Evolutionary conservation across 2,888 invertebrate genomes (phyloP), one percentile per base, ranked within the genome.

Genomic region (Hemistola chrysoprasaria): DNA sequence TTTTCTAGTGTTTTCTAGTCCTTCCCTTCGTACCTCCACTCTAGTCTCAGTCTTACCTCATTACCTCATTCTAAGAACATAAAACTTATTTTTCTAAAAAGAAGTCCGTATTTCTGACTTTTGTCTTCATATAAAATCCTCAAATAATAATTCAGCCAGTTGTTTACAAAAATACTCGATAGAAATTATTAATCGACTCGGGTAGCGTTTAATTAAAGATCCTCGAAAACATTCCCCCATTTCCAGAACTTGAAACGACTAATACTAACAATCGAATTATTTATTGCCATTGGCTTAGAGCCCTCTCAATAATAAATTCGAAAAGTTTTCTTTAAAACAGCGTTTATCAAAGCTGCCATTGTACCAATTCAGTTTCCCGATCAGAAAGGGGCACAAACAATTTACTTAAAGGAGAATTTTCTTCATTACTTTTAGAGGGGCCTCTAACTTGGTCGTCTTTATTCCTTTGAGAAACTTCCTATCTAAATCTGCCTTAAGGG

Each of bases 381-480:
- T 44, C 43, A 43, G 41, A 38, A 41, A 38, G 26, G 47, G 23
- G 30, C 37, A 46, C 48, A 44, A 53, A 50, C 53, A 53, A 53
- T 53, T 53, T 45, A 50, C 42, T 51, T 54, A 49, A 48, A 50
- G 40, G 40, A 32, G 46, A 47, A 41, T 48, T 50, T 53, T 46
- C 40, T 49, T 51, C 48, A 53, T 53, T 53, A 50, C 50, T 48
- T 53, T 46, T 40, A 25, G 32, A 25, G 38, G 24, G 11, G 33
- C 8, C 39, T 38, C 40, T 20, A 45, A 49, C 36, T 53, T 48
- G 31, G 45, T 30, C 46, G 40, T 46, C 50, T 49, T 46, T 47
- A 53, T 48, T 49, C 51, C 53, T 54, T 54, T 49, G 53, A 51
- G 47, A 29, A 46, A 47, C 44, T 51, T 54, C 32, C 38, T 37